A percentile compares a stretch with the other conserved stretches of the same genome.
Evolutionary conservation across 1,140 invertebrate species (phyloP).

Genomic region (Aricia agestis): DNA sequence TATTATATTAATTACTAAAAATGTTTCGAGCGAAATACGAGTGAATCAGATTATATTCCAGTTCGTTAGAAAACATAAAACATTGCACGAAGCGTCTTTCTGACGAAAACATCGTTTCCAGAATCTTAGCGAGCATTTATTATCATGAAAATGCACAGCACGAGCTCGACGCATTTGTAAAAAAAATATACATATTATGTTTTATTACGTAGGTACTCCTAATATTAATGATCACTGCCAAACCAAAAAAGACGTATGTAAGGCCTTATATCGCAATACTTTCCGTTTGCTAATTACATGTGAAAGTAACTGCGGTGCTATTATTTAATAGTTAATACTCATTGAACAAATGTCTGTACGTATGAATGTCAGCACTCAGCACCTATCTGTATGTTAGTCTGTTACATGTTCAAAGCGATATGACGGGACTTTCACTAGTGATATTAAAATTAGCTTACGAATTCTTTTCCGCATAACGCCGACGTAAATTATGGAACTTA

Average conservation of each 20-base stretch:
- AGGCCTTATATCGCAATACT: too few species aligned
- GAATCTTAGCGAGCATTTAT: not conserved
- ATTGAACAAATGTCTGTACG: not conserved
- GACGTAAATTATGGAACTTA: not conserved
- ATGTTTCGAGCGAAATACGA: not conserved
- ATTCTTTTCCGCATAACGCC: too few species aligned
- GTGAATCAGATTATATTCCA: not conserved
- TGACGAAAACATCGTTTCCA: not conserved
- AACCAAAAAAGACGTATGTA: too few species aligned
- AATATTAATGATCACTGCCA: too few species aligned
- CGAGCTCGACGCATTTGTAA: not conserved
- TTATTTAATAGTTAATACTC: too few species aligned
- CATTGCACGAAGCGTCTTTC: not conserved
- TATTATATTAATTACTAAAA: constrained; percentile 1
- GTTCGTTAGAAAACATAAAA: not conserved
- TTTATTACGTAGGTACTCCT: too few species aligned
- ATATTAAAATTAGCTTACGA: not conserved
- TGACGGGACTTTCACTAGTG: not conserved
- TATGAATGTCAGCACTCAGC: not conserved
- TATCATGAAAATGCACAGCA: not conserved
- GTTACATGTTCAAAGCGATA: not conserved
- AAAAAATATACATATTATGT: too few species aligned
- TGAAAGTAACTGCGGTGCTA: too few species aligned
- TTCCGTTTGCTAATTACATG: too few species aligned
- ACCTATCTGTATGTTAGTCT: not conserved